Base-by-base conservation (phyloP, 2,797 vertebrate genomes). In the Muscicapa comitata region DNA sequence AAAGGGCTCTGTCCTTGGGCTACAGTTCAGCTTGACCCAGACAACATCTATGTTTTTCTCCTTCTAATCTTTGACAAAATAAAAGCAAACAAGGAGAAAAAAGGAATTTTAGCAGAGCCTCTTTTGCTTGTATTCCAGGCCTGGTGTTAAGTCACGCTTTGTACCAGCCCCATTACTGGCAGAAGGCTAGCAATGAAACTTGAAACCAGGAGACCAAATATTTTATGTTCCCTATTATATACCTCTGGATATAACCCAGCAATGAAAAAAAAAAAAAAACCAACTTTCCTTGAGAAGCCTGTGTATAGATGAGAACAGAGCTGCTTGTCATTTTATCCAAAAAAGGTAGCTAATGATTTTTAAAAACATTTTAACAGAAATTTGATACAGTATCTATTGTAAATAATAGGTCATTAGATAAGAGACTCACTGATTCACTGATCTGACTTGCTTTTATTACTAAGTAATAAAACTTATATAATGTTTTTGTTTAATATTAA, bases 81-180 rank as follows among this genome's bases (percentile, higher is more conserved):
- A 94, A 92, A 96, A 93, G 77, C 80, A 93, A 96, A 94, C 70
- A 89, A 93, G 91, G 90, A 90, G 42, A 88, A 92, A 86, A 40
- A 80, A 86, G 86, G 50, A 66, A 59, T 95, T 95, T 86, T 42
- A 93, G 77, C 80, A 82, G 73, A 92, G 88, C 31, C 20, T 86
- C 68, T 59, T 93, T 91, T 96, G 82, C 95, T 95, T 94, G 66
- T 61, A 91, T 90, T 92, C 59, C 57, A 86, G 58, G 53, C 70
- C 75, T 91, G 71, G 66, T 37, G 1, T 74, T 65, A 87, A 89
- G 45, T 54, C 43, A 33, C 50, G 37, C 35, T 91, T 54, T 82
- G 50, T 66, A 89, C 45, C 84, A 95, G 43, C 28, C n/a, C 54
- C 59, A 33, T 51, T 77, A 50, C 26, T 68, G 77, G 78, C 76